These are phyloP conservation scores for Amphiura filiformis DNA, from an alignment of 35 echinoderm and acorn worm genomes.

Conservation along the genomic window DNA sequence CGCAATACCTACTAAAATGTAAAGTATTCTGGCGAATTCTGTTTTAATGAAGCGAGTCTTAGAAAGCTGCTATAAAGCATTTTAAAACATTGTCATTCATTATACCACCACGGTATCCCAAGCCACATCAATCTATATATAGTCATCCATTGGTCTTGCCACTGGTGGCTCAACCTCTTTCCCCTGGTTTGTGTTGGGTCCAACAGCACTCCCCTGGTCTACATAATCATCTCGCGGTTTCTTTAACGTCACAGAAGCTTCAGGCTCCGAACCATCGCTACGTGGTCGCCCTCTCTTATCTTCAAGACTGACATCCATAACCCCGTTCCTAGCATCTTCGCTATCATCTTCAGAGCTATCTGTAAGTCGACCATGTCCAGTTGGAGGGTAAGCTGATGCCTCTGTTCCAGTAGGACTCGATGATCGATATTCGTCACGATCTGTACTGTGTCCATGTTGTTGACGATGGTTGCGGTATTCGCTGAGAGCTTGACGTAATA, in stretches of 20 bases:
- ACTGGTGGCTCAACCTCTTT: neutral
- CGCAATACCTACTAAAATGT: too few species aligned
- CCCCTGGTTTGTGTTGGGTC: neutral
- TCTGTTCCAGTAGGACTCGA: constrained; percentile 2
- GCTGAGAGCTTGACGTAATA: neutral
- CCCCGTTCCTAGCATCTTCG: neutral
- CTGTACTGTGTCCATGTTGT: neutral
- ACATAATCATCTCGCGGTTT: neutral
- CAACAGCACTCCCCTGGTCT: neutral
- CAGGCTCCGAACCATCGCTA: too few species aligned
- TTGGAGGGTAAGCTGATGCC: neutral
- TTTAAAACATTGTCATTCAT: too few species aligned
- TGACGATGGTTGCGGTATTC: neutral
- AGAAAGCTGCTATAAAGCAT: too few species aligned
- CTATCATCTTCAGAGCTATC: neutral
- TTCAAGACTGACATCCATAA: too few species aligned
- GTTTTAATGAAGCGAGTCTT: too few species aligned
- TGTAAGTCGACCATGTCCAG: neutral
- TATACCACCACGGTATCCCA: too few species aligned
- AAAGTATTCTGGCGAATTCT: too few species aligned
- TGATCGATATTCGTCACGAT: neutral
- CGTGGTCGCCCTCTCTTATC: too few species aligned
- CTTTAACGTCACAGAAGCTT: too few species aligned
- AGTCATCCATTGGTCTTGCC: too few species aligned
- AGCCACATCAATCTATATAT: too few species aligned